Evolutionary conservation across 2,113 vertebrate species (phyloP), one percentile per base, ranked within the genome.

Genomic region (Propithecus coquereli): DNA sequence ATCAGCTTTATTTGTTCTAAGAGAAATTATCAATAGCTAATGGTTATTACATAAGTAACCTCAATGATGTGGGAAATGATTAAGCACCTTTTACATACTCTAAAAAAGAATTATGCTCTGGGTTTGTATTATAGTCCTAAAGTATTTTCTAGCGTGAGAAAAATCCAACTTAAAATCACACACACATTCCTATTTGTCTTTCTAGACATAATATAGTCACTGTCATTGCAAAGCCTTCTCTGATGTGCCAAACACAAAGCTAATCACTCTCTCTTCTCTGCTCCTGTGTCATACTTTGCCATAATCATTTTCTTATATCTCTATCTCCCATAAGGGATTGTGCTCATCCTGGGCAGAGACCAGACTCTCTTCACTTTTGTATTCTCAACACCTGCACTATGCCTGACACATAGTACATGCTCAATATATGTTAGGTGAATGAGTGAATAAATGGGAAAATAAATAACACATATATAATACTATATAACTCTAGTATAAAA

Each of bases 111-210:
- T 92, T 76, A 43, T 43, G 59, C 34, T 80, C 90, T 90, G 57
- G n/a, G 13, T 88, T 70, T 95, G 30, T 77, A 66, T 81, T 84
- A 66, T 84, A 88, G 17, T 93, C 82, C n/a, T 77, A 85, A 96
- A 82, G 81, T 90, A 87, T 37, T 87, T 85, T 94, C 68, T 92
- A 50, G 59, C 25, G 61, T 84, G 63, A 82, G 27, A 76, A 83
- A 83, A 66, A 52, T 83, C 27, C 73, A 94, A 87, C 12, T 86
- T 45, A 89, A 82, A 84, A 83, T 52, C 12, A 37, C 5, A 54
- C 47, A 81, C n/a, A 32, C 45, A 13, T 40, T 79, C 11, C 18
- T 91, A 54, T 70, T 95, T 90, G 87, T 83, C 57, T n/a, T 87
- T 83, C 50, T 22, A 74, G 65, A 57, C 16, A 34, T 70, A 66